These are phyloP conservation scores for Dromius quadrimaculatus DNA, from an alignment of 2,888 invertebrate genomes.

Conservation along the genomic window DNA sequence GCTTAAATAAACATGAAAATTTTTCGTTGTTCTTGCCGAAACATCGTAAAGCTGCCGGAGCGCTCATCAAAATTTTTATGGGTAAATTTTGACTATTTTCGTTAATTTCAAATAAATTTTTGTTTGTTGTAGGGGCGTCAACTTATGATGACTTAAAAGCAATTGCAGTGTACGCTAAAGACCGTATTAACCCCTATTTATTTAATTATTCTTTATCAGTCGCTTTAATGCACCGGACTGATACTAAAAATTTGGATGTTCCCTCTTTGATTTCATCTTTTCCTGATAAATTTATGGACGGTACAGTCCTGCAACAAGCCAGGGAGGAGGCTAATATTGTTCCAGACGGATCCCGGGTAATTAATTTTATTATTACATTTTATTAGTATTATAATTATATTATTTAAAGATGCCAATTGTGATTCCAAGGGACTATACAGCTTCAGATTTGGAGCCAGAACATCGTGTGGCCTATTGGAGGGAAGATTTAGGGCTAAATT, in stretches of 20 bases:
- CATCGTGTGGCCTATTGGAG: constrained; percentile 87
- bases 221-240: constrained; percentile 78
- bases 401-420: constrained; percentile 72
- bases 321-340: constrained; percentile 77
- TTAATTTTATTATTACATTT: no score
- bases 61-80: constrained; percentile 78
- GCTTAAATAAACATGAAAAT: constrained; percentile 67
- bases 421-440: constrained; percentile 82
- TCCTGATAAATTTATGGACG: constrained; percentile 86
- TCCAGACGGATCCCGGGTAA: constrained; percentile 73
- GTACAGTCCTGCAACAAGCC: constrained; percentile 77
- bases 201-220: constrained; percentile 85
- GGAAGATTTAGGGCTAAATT: constrained; percentile 86
- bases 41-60: constrained; percentile 79
- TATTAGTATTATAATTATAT: background rate
- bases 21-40: constrained; percentile 83
- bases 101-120: constrained; percentile 40
- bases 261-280: constrained; percentile 84
- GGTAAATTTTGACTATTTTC: constrained; percentile 66
- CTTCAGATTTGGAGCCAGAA: constrained; percentile 79
- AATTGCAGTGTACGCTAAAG: constrained; percentile 78
- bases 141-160: constrained; percentile 79
- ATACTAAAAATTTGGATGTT: constrained; percentile 77
- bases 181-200: constrained; percentile 82
- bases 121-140: constrained; percentile 71